These are phyloP conservation scores for Phyto melanocephala DNA, from an alignment of 2,888 invertebrate species.

Conservation along the genomic window DNA sequence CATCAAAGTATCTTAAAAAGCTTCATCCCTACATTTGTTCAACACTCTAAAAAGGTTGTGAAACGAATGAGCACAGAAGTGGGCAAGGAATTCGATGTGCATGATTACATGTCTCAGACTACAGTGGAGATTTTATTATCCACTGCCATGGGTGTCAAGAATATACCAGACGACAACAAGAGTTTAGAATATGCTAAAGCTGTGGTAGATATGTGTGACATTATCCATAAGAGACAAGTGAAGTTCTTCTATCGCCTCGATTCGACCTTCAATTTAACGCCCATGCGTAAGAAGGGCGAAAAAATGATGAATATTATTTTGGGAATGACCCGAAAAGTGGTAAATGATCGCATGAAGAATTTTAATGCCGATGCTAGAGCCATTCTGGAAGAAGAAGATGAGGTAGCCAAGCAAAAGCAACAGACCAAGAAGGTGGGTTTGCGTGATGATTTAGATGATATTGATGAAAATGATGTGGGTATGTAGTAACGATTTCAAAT, in stretches of 20 bases:
- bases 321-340: conserved; percentile 86
- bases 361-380: conserved; percentile 77
- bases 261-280: conserved; percentile 84
- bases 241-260: conserved; percentile 87
- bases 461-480: conserved; percentile 89
- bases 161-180: conserved; percentile 84
- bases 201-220: conserved; percentile 92
- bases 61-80: conserved; percentile 83
- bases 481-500: conserved; percentile 31
- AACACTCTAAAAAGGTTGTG: conserved; percentile 85
- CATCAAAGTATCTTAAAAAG: conserved; percentile 90
- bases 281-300: conserved; percentile 84
- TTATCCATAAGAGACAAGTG: conserved; percentile 88
- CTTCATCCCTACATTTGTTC: conserved; percentile 87
- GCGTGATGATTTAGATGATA: conserved; percentile 88
- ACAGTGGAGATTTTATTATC: conserved; percentile 89
- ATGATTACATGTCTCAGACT: conserved; percentile 88
- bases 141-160: conserved; percentile 91
- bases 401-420: conserved; percentile 71
- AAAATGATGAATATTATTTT: conserved; percentile 85
- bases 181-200: conserved; percentile 91
- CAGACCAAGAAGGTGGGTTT: conserved; percentile 80
- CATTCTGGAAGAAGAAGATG: conserved; percentile 76
- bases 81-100: conserved; percentile 86
- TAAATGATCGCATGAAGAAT: conserved; percentile 81